Base-by-base conservation (phyloP, 2,888 invertebrate genomes). In the Galeopsomyia nigrocyanea region DNA sequence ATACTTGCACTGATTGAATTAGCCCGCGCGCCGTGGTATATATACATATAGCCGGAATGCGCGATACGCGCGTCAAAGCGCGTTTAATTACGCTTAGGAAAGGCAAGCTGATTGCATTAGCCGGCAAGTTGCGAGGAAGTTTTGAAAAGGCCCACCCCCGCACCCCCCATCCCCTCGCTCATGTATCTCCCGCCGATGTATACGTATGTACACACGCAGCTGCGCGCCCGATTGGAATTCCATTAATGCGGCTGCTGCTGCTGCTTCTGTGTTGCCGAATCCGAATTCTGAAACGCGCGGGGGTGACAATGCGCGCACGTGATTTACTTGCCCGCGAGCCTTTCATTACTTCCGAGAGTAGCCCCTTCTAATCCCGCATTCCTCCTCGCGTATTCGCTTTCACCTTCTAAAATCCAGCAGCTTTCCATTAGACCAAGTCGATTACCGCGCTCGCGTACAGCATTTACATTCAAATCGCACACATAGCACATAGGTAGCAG, bases 151-250 rank as follows among this genome's bases (percentile, higher is more conserved):
- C 63, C 66, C 26, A 75, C 63, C 47, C 21, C 58, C n/a, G 16
- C 60, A 10, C 39, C 16, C 39, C 10, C 39, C 7, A 31, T 16
- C 6, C 16, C 17, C 31, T 13, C 65, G 55, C 9, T 9, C 46
- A 16, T 21, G 22, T n/a, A 14, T 26, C 57, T 26, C 22, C 50
- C 62, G 3, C 22, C 26, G 13, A 7, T 58, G 17, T 17, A 2
- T 53, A 31, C 6, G n/a, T 13, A 39, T 31, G 31, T 31, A 31
- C 7, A 39, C 22, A 17, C 39, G n/a, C 26, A 19, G 31, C 31
- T 31, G 31, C 46, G 26, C 6, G 56, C 31, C 19, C 65, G 65
- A 71, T 71, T 60, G 65, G 65, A 71, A 71, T 66, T 66, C 49
- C 71, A 71, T 71, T 71, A 53, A 61, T 51, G 56, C 70, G 16